Evolutionary conservation across 2,113 vertebrate species (phyloP).

Genomic region (Phaetusa simplex): DNA sequence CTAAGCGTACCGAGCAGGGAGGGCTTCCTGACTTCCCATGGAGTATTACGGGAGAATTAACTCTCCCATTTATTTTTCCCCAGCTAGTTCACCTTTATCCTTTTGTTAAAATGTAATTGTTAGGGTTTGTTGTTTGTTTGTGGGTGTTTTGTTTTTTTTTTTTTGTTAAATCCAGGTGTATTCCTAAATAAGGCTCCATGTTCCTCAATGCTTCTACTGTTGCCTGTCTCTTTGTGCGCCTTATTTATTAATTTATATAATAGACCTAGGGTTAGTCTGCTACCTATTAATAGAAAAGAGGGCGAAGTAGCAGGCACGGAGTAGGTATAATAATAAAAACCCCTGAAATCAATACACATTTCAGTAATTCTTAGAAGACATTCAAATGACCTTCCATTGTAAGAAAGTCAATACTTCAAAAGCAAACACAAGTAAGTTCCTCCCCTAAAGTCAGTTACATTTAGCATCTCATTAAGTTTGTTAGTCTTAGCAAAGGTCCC

Average conservation of each 20-base stretch:
- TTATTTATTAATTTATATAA: background rate
- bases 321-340: background rate
- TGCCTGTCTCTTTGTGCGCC: accelerated
- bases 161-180: background rate
- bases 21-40: accelerated
- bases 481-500: background rate
- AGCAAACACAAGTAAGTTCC: background rate
- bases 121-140: background rate
- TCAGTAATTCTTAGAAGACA: background rate
- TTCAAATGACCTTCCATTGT: background rate
- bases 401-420: slow-evolving; percentile 12
- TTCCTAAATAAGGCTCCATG: background rate
- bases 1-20: background rate
- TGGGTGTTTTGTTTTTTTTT: too few species aligned
- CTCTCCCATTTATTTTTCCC: background rate
- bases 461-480: background rate
- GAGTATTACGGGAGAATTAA: background rate
- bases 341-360: background rate
- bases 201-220: background rate
- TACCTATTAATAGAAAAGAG: background rate
- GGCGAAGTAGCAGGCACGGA: background rate
- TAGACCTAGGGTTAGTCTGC: background rate
- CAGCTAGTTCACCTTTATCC: background rate
- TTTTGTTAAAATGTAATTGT: background rate
- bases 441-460: background rate